Evolutionary conservation across 1,140 invertebrate genomes (phyloP).

Genomic region (Achroia grisella): DNA sequence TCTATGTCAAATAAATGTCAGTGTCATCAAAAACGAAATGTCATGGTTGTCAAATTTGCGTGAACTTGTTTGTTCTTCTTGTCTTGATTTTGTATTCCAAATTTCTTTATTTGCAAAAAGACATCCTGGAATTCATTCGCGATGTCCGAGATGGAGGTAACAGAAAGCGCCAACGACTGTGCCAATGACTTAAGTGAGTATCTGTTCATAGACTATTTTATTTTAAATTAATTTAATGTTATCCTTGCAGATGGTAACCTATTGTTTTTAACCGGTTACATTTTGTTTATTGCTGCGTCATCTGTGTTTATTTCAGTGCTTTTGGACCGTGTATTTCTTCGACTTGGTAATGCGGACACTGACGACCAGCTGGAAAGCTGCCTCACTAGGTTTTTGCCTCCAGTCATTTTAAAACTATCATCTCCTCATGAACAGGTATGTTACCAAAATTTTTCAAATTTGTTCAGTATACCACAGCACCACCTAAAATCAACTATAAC

Average conservation of each 20-base stretch:
- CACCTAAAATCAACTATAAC: too few relatives aligned
- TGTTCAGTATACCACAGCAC: too few relatives aligned
- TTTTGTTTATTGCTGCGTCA: slow-evolving; percentile 7
- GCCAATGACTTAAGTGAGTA: slow-evolving; percentile 61
- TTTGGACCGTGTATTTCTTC: slow-evolving; percentile 90
- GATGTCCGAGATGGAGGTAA: slow-evolving; percentile 66
- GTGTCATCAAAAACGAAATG: too few relatives aligned
- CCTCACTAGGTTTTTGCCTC: slow-evolving; percentile 89
- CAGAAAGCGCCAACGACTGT: slow-evolving; percentile 49
- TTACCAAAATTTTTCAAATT: not conserved
- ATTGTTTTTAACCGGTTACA: slow-evolving; percentile 16
- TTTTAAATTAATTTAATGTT: not conserved
- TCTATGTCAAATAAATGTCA: too few relatives aligned
- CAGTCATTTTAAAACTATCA: slow-evolving; percentile 91
- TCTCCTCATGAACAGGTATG: slow-evolving; percentile 87
- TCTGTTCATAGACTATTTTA: not conserved
- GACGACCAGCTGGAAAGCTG: slow-evolving; percentile 91
- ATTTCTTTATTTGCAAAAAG: too few relatives aligned
- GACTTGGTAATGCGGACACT: slow-evolving; percentile 89
- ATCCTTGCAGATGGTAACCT: slow-evolving; percentile 18
- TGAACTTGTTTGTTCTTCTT: too few relatives aligned
- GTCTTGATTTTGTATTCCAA: too few relatives aligned
- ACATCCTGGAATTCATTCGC: not conserved
- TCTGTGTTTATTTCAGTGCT: slow-evolving; percentile 76
- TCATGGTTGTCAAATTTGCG: too few relatives aligned